These are phyloP conservation scores for Tragelaphus scriptus DNA, from an alignment of 2,113 vertebrate species.

Conservation along the genomic window DNA sequence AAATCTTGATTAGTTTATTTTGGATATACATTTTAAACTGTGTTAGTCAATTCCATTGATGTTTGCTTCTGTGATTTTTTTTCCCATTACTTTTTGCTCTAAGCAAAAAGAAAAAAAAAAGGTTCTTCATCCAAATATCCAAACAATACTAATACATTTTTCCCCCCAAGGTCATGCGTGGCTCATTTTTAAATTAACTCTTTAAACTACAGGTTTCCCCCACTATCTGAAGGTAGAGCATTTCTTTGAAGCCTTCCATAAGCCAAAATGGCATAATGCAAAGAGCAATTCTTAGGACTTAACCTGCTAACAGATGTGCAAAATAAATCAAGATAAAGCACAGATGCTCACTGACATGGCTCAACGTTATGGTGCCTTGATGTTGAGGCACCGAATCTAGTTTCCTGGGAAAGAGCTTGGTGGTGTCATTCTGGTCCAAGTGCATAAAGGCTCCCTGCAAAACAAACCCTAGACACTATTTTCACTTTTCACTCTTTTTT, in stretches of 20 bases:
- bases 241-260: neutral
- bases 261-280: neutral
- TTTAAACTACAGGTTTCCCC: neutral
- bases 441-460: neutral
- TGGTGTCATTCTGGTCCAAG: neutral
- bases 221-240: neutral
- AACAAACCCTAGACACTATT: neutral
- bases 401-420: neutral
- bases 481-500: neutral
- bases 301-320: neutral
- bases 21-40: constrained; percentile 14
- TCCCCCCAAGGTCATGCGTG: neutral
- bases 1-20: constrained; percentile 1
- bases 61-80: neutral
- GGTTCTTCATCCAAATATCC: neutral
- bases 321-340: neutral
- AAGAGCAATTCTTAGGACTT: neutral
- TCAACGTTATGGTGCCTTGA: neutral
- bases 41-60: neutral
- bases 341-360: neutral
- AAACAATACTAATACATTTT: neutral
- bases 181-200: constrained; percentile 18
- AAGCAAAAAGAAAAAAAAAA: neutral
- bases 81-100: neutral
- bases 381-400: neutral